These are phyloP conservation scores for Xiphias gladius DNA, from an alignment of 2,113 vertebrate genomes.

Conservation along the genomic window DNA sequence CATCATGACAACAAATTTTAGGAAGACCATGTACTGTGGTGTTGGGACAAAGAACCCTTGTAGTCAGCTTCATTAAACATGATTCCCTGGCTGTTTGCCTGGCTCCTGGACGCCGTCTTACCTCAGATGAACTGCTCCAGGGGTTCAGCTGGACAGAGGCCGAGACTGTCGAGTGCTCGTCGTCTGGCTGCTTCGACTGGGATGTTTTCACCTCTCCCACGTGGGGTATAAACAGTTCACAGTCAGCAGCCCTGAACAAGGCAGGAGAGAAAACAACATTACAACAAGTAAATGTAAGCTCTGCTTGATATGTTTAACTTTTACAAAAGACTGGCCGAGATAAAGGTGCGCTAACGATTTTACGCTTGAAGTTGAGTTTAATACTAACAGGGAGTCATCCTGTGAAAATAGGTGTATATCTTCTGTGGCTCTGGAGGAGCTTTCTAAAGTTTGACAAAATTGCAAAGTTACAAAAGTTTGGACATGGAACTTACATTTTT, in stretches of 20 bases:
- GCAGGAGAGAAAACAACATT: neutral
- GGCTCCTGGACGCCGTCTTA: conserved; percentile 16
- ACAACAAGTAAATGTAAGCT: conserved; percentile 2
- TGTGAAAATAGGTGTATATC: neutral
- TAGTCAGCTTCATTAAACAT: conserved; percentile 40
- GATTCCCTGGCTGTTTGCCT: conserved; percentile 32
- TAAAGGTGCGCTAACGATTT: neutral
- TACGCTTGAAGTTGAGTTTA: neutral
- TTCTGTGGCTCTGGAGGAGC: too few species aligned
- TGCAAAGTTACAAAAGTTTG: neutral
- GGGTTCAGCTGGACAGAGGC: conserved; percentile 34
- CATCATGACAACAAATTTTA: conserved; percentile 25
- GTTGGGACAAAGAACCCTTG: conserved; percentile 16
- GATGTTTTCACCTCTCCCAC: conserved; percentile 17
- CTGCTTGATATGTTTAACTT: neutral
- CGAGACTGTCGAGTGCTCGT: conserved; percentile 2
- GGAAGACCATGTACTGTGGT: neutral
- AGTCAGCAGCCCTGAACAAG: neutral
- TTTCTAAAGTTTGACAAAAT: neutral
- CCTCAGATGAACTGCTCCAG: conserved; percentile 33
- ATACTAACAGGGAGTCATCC: neutral
- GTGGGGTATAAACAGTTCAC: neutral
- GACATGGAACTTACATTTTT: neutral
- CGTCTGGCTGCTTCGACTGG: conserved; percentile 8
- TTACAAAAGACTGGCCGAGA: neutral